Evolutionary conservation across 2,888 invertebrate genomes (phyloP), one percentile per base, ranked within the genome.

Genomic region (Drosophila neutralis): DNA sequence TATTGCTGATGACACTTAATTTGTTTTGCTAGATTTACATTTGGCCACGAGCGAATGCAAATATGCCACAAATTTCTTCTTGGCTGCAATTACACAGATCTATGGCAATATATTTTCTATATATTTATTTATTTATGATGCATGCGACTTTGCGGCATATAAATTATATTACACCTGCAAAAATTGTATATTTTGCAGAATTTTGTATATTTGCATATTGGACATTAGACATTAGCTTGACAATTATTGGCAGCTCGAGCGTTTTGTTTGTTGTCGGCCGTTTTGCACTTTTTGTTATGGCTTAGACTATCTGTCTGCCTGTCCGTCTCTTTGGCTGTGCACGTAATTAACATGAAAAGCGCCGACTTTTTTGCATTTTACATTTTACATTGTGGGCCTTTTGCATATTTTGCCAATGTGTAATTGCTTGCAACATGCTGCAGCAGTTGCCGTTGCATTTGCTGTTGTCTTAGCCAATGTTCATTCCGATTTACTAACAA

Each of bases 281-380:
- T 48, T 49, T 11, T 13, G 27, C 21, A 29, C 38, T 38, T 27
- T 56, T 27, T 36, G 36, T 27, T 54, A 45, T 33, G 33, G 36
- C 33, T 45, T 45, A 24, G 45, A 24, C 21, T 35, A 8, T 33
- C 45, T 35, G 35, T 33, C 27, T 10, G 15, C 21, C 6, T 15
- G 33, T n/a, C 21, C 4, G 2, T 29, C n/a, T 21, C n/a, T n/a
- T 29, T 27, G 56, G 49, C 35, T n/a, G 35, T 4, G 24, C 52
- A 45, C 51, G 69, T 76, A 76, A 81, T 87, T 86, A 76, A 85
- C 86, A 88, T 88, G 74, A 87, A 88, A 90, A 76, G 76, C 74
- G 80, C 83, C 90, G 88, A 85, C 79, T 62, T 65, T 65, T 72
- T 66, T 67, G 58, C 53, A 61, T 69, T 60, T 58, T 53, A 35